Evolutionary conservation across 2,797 vertebrate species (phyloP), one percentile per base, ranked within the genome.

Genomic region (Heteromormyrus szaboi): DNA sequence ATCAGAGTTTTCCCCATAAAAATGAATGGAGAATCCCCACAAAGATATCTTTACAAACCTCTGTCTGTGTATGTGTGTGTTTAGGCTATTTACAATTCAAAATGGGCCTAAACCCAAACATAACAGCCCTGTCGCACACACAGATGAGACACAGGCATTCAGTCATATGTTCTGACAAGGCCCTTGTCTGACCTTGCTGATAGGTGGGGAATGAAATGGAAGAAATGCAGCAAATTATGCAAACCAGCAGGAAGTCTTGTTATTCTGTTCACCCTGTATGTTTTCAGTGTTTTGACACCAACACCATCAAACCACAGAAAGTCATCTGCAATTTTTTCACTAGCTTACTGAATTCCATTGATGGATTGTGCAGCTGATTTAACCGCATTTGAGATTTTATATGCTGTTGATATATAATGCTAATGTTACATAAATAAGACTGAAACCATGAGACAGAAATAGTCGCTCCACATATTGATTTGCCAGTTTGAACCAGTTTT

Each of bases 41-140:
- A 22, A 22, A 59, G 56, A 59, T 59, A 22, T 59, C 22, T 22
- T 22, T 59, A 59, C n/a, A 22, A 59, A 22, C n/a, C 19, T 76
- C 29, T 0, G 17, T 41, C 33, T 79, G 37, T 79, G 72, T 41
- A 12, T 79, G 72, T 44, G 2, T 46, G 72, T 22, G 44, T 33
- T 72, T 88, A 46, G 19, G 68, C 50, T 88, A 88, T 88, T 79
- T 88, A 88, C 48, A 81, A 12, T 68, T 53, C 50, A 81, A 46
- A 87, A 87, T 62, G 54, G 22, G 59, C 41, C 37, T 46, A 46
- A 44, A 22, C 11, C 50, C 56, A 87, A 56, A 46, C 41, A 62
- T 19, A 6, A 1, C 59, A 48, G 59, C 41, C 22, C 41, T 65
- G 33, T 17, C 12, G 33, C 85, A 41, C 53, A 51, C n/a, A 59